phyloP scores from a whole-genome alignment of 2,113 vertebrate genomes.

The Ptyas mucosa region DNA sequence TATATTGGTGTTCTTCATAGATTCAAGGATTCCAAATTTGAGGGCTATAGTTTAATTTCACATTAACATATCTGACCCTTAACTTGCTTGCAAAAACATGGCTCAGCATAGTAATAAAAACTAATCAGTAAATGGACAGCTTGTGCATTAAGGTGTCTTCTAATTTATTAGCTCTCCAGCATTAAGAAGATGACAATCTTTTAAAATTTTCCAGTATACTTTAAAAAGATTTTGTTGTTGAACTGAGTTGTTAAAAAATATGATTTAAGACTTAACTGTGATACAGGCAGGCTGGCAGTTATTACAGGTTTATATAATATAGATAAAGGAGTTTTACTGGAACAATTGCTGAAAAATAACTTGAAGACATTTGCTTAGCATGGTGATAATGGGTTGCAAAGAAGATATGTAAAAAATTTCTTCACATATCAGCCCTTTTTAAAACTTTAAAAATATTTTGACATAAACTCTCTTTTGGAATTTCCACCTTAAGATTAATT shows the following conservation, averaged over 20 bases:
- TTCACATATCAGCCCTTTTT: background rate
- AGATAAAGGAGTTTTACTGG: background rate
- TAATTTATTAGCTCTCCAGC: background rate
- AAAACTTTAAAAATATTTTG: background rate
- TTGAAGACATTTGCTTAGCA: background rate
- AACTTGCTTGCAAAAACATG: background rate
- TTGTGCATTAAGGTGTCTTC: background rate
- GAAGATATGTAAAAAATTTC: background rate
- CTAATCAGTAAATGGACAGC: background rate
- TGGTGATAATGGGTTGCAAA: background rate
- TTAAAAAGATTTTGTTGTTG: background rate
- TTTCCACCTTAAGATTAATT: background rate
- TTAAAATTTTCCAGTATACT: background rate
- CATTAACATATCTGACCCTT: background rate
- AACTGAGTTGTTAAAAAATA: background rate
- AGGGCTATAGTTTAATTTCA: background rate
- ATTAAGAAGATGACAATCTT: background rate
- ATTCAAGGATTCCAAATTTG: background rate
- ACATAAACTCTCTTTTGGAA: background rate
- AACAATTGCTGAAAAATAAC: conserved; percentile 4
- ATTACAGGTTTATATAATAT: background rate
- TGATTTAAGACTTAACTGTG: background rate
- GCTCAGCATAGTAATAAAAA: background rate
- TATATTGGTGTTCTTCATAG: background rate
- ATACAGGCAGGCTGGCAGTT: background rate